A percentile compares a stretch with the other conserved stretches of the same genome.
These are phyloP conservation scores for Drosophila pruinosa DNA, from an alignment of 1,140 invertebrate species.

Conservation along the genomic window DNA sequence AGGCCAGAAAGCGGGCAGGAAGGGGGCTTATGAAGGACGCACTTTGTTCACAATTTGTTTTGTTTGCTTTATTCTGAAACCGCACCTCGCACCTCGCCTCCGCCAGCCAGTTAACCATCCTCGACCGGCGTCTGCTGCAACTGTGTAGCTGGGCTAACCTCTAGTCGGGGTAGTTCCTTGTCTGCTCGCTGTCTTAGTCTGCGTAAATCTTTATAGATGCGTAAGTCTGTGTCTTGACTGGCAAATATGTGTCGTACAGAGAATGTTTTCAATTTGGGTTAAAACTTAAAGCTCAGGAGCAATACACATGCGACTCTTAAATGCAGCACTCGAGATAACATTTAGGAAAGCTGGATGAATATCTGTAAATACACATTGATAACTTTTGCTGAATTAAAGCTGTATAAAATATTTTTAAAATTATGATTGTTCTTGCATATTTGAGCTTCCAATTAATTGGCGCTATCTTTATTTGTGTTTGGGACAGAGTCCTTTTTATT, in stretches of 20 bases:
- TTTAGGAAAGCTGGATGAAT: background rate
- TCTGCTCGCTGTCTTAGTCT: slow-evolving; percentile 23
- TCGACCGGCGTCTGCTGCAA: slow-evolving; percentile 13
- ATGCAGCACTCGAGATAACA: background rate
- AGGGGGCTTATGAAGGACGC: slow-evolving; percentile 53
- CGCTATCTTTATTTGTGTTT: too few species aligned
- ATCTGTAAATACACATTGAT: too few species aligned
- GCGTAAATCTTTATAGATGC: slow-evolving; percentile 9
- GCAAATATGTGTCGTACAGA: slow-evolving; percentile 59
- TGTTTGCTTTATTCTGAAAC: slow-evolving; percentile 67
- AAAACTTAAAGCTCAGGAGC: slow-evolving; percentile 59
- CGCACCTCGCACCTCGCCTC: slow-evolving; percentile 29
- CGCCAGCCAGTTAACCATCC: background rate
- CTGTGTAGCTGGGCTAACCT: background rate
- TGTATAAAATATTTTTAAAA: too few species aligned
- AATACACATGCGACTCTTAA: background rate
- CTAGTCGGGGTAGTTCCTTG: slow-evolving; percentile 22
- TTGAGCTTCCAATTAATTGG: too few species aligned
- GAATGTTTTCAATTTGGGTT: slow-evolving; percentile 58
- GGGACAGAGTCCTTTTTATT: too few species aligned
- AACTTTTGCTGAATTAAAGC: too few species aligned
- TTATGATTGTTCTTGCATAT: too few species aligned
- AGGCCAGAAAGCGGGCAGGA: background rate
- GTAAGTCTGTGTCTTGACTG: slow-evolving; percentile 1
- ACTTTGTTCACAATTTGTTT: slow-evolving; percentile 81